A percentile compares a stretch with the other conserved stretches of the same genome.
Conservation (phyloP, 2,797 vertebrate genomes). For the Myotis daubentonii region DNA sequence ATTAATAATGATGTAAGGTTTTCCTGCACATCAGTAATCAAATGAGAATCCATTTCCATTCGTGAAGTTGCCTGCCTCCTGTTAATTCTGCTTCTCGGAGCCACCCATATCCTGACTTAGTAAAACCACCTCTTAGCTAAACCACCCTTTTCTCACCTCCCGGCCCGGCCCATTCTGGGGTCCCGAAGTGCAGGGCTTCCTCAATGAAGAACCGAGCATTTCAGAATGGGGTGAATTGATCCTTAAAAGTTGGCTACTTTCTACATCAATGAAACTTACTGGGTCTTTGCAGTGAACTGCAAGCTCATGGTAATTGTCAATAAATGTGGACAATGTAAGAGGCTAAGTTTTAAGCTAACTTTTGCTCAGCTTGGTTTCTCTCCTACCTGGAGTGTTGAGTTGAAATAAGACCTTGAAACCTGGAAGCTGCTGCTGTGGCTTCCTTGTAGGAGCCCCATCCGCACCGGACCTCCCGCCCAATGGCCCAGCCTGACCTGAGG, state of each 20-base stretch:
- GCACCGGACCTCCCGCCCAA: not conserved
- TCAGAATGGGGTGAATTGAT: constrained; percentile 3
- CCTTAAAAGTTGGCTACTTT: constrained; percentile 28
- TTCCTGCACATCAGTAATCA: not conserved
- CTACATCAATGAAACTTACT: not conserved
- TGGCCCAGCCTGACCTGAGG: no score
- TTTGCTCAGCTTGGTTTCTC: not conserved
- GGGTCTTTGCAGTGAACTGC: not conserved
- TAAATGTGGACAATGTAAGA: not conserved
- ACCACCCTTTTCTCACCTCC: not conserved
- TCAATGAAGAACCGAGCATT: not conserved
- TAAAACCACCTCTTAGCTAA: not conserved
- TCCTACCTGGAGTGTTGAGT: not conserved
- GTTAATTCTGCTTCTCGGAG: not conserved
- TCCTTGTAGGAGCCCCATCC: not conserved
- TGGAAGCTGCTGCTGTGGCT: not conserved
- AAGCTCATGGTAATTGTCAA: not conserved
- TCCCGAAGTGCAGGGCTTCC: not conserved
- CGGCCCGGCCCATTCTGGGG: not conserved
- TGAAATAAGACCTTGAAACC: not conserved
- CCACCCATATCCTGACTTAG: not conserved
- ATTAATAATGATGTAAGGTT: not conserved
- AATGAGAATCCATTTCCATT: not conserved
- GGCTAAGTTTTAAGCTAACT: not conserved
- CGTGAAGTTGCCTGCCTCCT: not conserved